Percentiles rank a stretch among this genome's conserved stretches.
phyloP scores from a whole-genome alignment of 64 coral and sea anemone species.

The Hydrozoanthus tunicans region DNA sequence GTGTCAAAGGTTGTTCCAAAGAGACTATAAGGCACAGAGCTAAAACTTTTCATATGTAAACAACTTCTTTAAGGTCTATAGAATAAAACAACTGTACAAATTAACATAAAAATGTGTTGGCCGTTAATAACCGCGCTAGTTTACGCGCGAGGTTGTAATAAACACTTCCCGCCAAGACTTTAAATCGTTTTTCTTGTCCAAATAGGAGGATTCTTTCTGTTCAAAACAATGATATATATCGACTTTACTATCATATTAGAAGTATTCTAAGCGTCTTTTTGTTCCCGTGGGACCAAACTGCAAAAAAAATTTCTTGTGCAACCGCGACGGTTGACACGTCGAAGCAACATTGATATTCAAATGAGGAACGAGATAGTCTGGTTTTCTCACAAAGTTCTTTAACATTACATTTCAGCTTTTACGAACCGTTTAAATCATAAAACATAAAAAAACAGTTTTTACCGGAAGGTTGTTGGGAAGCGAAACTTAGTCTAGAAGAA shows the following conservation, averaged over 20 bases:
- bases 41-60: not conserved
- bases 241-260: not conserved
- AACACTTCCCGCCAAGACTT: constrained; percentile 6
- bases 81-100: not conserved
- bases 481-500: too few relatives aligned
- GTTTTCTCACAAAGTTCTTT: not conserved
- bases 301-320: not conserved
- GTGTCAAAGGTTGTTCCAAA: not conserved
- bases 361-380: not conserved
- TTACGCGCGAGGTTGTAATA: not conserved
- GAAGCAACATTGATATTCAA: not conserved
- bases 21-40: not conserved
- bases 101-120: constrained; percentile 1
- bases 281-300: not conserved
- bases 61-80: not conserved
- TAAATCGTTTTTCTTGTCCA: not conserved
- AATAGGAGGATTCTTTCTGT: not conserved
- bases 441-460: too few relatives aligned
- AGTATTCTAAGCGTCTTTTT: not conserved
- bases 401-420: too few relatives aligned
- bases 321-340: not conserved
- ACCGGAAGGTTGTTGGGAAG: too few relatives aligned
- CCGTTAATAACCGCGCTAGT: not conserved
- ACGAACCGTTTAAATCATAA: too few relatives aligned
- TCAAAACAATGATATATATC: not conserved